These are phyloP conservation scores for Drosophila albomicans DNA, from an alignment of 1,140 invertebrate species.

Conservation along the genomic window DNA sequence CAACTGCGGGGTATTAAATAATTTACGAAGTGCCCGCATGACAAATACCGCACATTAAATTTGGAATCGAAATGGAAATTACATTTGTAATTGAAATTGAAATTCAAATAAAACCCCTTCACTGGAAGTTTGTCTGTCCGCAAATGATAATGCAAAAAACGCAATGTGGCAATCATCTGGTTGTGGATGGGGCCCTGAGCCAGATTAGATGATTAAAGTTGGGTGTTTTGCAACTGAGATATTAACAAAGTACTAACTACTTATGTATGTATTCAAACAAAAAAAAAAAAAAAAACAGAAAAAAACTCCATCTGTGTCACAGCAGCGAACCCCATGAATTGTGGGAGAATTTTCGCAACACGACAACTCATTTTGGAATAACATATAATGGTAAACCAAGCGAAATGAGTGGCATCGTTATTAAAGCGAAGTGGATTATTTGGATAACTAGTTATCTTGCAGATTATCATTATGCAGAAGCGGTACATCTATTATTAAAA, in stretches of 20 bases:
- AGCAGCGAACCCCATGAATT: conserved; percentile 50
- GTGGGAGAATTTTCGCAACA: conserved; percentile 65
- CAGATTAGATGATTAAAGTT: conserved; percentile 65
- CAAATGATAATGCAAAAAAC: conserved; percentile 59
- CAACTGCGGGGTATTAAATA: conserved; percentile 51
- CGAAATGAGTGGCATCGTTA: conserved; percentile 6
- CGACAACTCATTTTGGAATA: conserved; percentile 28
- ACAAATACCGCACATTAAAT: conserved; percentile 27
- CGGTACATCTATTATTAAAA: too few relatives aligned
- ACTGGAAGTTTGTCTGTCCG: conserved; percentile 3
- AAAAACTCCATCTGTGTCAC: conserved; percentile 20
- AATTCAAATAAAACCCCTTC: conserved; percentile 15
- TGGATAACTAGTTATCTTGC: not conserved
- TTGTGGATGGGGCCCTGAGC: conserved; percentile 52
- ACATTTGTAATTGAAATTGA: not conserved
- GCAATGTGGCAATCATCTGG: conserved; percentile 53
- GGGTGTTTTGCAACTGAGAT: conserved; percentile 39
- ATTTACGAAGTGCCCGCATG: conserved; percentile 38
- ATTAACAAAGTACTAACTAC: conserved; percentile 38
- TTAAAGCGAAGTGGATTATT: not conserved
- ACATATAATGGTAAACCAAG: conserved; percentile 24
- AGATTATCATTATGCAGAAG: not conserved
- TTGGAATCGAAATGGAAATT: not conserved
- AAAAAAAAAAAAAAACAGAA: not conserved
- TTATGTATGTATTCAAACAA: conserved; percentile 10